Evolutionary conservation across 1,140 invertebrate genomes (phyloP), one percentile per base, ranked within the genome.

Genomic region (Ceratina japonica): DNA sequence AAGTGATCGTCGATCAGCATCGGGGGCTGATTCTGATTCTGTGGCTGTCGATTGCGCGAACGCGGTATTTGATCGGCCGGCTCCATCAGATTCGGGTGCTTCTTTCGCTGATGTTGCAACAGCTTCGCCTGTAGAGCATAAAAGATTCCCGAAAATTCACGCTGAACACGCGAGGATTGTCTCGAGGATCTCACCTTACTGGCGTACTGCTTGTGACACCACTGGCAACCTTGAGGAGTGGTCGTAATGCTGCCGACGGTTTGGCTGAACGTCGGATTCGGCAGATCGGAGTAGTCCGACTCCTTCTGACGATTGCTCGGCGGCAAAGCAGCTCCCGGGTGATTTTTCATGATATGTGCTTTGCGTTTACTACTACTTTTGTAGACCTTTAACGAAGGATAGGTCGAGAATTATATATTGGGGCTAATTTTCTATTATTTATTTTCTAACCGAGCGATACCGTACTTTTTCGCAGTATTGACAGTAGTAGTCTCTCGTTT

Each of bases 281-380:
- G 93, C 63, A 94, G 54, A 62, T 92, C 92, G 37, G 91, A 90
- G 59, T 93, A 91, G 68, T 93, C 92, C 0, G 90, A 92, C 84
- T 93, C 93, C 69, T 93, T 93, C 65, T 93, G 92, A 72, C 94
- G 87, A 81, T 94, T 94, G 73, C 93, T 94, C 37, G 94, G 91
- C 13, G 96, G 96, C 49, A 97, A 91, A 80, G 95, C 94, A 56
- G 94, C 93, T 24, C 96, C 96, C 2, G 97, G 97, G 94, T 98
- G 97, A 90, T 96, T 96, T 91, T 97, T 97, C 83, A 97, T 91
- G 79, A 97, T 97, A 89, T 98, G 97, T 16, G 95, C 94, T 92
- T 97, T 98, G 66, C 97, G 92, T 89, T 97, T 97, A 2, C 96
- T 96, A 88, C 96, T 97, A 79, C 96, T 97, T 91, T 97, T 97